Conservation (phyloP, 1,140 invertebrate genomes). For the Prorops nasuta region DNA sequence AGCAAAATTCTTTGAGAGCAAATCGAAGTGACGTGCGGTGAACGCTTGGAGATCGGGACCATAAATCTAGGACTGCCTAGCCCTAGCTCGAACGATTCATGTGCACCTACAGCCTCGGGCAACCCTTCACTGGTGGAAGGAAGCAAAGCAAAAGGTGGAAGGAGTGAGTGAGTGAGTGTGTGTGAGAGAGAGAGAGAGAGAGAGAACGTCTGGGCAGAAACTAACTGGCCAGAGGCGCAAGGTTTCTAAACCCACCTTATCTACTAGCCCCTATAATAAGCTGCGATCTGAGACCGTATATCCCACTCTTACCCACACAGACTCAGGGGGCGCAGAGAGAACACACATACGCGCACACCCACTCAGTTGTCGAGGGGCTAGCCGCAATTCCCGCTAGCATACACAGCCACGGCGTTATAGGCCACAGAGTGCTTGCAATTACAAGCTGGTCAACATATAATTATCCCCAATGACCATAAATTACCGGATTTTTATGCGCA, state of each 20-base stretch:
- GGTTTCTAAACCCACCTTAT: constrained; percentile 49
- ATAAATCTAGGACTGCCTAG: constrained; percentile 28
- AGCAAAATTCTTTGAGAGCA: too few relatives aligned
- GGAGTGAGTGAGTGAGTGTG: neutral
- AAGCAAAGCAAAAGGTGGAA: neutral
- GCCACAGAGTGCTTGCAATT: constrained; percentile 52
- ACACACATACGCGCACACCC: neutral
- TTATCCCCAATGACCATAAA: constrained; percentile 59
- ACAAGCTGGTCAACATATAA: constrained; percentile 59
- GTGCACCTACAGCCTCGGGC: constrained; percentile 18
- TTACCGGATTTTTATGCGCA: constrained; percentile 58
- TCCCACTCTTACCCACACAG: constrained; percentile 22
- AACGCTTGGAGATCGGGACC: constrained; percentile 25
- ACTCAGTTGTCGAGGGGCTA: constrained; percentile 21
- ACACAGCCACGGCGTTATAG: constrained; percentile 20
- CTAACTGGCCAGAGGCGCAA: constrained; percentile 40
- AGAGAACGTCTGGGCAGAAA: constrained; percentile 26
- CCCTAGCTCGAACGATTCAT: constrained; percentile 17
- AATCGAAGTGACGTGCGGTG: too few relatives aligned
- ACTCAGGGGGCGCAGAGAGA: constrained; percentile 17
- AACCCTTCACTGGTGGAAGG: neutral
- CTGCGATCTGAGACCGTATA: constrained; percentile 50
- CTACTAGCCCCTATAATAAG: constrained; percentile 54
- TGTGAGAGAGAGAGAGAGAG: constrained; percentile 18
- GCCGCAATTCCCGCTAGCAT: constrained; percentile 23